phyloP scores from a whole-genome alignment of 1,140 invertebrate species.

The Bicyclus anynana region DNA sequence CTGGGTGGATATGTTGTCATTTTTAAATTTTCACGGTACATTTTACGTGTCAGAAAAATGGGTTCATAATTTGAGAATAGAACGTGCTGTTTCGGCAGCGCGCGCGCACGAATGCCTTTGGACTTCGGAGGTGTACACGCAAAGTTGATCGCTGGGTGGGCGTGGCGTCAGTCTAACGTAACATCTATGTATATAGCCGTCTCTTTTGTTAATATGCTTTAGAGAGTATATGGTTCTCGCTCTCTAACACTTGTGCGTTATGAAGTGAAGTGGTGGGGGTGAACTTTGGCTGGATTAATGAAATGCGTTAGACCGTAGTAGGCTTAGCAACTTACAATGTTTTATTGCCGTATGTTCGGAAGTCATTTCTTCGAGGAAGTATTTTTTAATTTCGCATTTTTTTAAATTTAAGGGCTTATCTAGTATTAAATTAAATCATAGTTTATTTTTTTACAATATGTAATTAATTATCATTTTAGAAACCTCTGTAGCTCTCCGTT shows the following conservation, averaged over 20 bases:
- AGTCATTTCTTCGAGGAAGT: background rate
- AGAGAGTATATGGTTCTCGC: conserved; percentile 27
- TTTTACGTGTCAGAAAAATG: background rate
- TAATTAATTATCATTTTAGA: no score
- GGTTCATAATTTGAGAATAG: conserved; percentile 10
- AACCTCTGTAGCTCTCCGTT: no score
- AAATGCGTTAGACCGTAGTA: conserved; percentile 58
- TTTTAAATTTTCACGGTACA: conserved; percentile 4
- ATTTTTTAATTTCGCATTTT: background rate
- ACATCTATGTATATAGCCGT: conserved; percentile 50
- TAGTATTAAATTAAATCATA: background rate
- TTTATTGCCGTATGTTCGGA: conserved; percentile 4
- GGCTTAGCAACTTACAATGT: conserved; percentile 36
- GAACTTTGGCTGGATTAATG: conserved; percentile 69
- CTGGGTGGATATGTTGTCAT: background rate
- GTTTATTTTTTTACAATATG: no score
- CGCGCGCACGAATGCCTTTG: conserved; percentile 68
- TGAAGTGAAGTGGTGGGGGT: conserved; percentile 55
- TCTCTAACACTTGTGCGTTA: conserved; percentile 47
- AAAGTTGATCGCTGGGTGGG: conserved; percentile 45
- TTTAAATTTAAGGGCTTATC: background rate
- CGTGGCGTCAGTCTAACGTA: conserved; percentile 69
- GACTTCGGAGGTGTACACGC: conserved; percentile 59
- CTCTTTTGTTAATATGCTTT: conserved; percentile 29
- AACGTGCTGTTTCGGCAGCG: conserved; percentile 55